Evolutionary conservation across 2,888 invertebrate species (phyloP).

Genomic region (Aphelenchoides bicaudatus): DNA sequence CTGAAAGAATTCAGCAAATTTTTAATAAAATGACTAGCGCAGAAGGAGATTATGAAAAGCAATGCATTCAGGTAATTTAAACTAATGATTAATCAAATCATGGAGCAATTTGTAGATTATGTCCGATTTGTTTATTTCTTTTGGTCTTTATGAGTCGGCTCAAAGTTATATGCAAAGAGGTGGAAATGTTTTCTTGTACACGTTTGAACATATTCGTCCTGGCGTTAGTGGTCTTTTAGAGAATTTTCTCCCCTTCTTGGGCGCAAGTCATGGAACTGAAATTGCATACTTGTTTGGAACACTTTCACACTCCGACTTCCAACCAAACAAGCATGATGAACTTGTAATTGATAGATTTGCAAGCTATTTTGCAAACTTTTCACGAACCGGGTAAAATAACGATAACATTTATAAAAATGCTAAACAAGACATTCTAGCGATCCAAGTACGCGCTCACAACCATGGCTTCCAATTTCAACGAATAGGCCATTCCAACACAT

Average conservation of each 20-base stretch:
- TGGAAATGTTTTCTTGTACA: conserved; percentile 30
- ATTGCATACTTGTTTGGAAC: conserved; percentile 3
- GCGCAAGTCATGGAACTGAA: conserved; percentile 12
- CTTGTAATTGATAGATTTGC: conserved; percentile 41
- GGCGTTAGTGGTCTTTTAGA: conserved; percentile 21
- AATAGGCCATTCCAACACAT: conserved; percentile 25
- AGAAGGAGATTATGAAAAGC: neutral
- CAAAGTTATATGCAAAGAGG: neutral
- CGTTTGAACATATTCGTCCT: conserved; percentile 36
- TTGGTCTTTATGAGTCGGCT: conserved; percentile 12
- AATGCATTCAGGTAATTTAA: neutral
- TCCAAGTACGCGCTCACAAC: conserved; percentile 24
- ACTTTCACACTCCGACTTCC: conserved; percentile 19
- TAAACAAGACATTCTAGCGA: too few species aligned
- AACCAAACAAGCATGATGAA: conserved; percentile 38
- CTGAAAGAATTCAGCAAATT: too few species aligned
- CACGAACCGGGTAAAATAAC: conserved; percentile 44
- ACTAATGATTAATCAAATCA: neutral
- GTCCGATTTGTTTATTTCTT: conserved; percentile 14
- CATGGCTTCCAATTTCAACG: conserved; percentile 20
- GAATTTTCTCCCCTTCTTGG: conserved; percentile 5
- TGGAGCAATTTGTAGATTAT: conserved; percentile 2
- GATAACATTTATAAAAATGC: neutral
- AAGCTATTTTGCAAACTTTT: conserved; percentile 43
- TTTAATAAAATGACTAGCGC: too few species aligned